These are phyloP conservation scores for Manis crassicaudata DNA, from an alignment of 2,797 vertebrate genomes.

Conservation along the genomic window DNA sequence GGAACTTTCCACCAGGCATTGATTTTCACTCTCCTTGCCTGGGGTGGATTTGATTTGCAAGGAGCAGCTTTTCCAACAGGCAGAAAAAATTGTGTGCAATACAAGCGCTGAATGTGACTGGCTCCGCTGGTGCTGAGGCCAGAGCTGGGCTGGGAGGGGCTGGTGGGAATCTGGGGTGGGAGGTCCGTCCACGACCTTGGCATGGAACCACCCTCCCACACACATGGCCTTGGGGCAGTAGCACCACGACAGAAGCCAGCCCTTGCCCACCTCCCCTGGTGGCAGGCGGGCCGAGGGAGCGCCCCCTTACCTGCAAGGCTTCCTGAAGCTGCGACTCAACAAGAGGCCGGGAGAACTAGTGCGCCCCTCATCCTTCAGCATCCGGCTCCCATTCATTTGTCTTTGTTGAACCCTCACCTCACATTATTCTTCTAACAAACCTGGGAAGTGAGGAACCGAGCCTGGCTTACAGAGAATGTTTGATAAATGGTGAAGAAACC, in stretches of 20 bases:
- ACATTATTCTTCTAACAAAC: neutral
- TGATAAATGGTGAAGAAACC: neutral
- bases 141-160: neutral
- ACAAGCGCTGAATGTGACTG: conserved; percentile 3
- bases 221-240: neutral
- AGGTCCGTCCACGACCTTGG: neutral
- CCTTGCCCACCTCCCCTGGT: neutral
- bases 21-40: conserved; percentile 35
- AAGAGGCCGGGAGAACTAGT: accelerated
- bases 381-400: neutral
- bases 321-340: accelerated
- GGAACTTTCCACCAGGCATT: conserved; percentile 12
- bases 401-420: neutral
- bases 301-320: neutral
- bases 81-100: conserved; percentile 52
- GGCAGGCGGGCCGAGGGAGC: neutral
- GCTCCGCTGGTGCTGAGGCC: neutral
- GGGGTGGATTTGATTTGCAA: conserved; percentile 54
- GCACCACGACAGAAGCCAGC: neutral
- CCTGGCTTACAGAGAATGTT: neutral
- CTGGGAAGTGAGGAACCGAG: neutral
- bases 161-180: accelerated
- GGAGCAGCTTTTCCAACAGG: conserved; percentile 25
- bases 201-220: neutral
- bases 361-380: neutral